A percentile compares a stretch with the other conserved stretches of the same genome.
phyloP scores from a whole-genome alignment of 2,888 invertebrate genomes.

The Pachydiplax longipennis region DNA sequence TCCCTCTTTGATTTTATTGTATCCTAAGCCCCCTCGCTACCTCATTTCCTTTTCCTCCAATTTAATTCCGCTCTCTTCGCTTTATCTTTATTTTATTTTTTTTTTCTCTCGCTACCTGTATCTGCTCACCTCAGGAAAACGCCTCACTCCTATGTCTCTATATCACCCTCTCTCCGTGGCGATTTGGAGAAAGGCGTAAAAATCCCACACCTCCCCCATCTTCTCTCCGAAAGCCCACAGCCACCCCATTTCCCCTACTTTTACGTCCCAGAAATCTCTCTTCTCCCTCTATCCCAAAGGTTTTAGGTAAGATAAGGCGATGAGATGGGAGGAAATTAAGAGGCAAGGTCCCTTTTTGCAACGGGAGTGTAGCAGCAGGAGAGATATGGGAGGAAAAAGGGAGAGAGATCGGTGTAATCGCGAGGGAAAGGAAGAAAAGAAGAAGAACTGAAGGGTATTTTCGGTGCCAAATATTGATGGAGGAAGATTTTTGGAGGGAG shows the following conservation, averaged over 20 bases:
- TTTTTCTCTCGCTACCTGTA: neutral
- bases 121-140: neutral
- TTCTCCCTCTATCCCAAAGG: neutral
- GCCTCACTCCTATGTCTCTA: neutral
- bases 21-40: neutral
- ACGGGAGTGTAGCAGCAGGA: neutral
- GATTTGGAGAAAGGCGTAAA: neutral
- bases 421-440: neutral
- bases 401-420: neutral
- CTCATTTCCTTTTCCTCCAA: neutral
- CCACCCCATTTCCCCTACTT: neutral
- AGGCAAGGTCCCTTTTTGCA: constrained; percentile 5
- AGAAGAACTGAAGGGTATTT: neutral
- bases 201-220: neutral
- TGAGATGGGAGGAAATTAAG: constrained; percentile 31
- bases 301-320: constrained; percentile 16
- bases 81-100: neutral
- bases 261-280: constrained; percentile 1
- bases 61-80: neutral
- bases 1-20: neutral
- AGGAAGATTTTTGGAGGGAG: neutral
- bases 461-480: neutral
- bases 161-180: neutral
- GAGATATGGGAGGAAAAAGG: neutral
- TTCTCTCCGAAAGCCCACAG: neutral